Conservation (phyloP, 2,888 invertebrate genomes). For the Eulithis testata region DNA sequence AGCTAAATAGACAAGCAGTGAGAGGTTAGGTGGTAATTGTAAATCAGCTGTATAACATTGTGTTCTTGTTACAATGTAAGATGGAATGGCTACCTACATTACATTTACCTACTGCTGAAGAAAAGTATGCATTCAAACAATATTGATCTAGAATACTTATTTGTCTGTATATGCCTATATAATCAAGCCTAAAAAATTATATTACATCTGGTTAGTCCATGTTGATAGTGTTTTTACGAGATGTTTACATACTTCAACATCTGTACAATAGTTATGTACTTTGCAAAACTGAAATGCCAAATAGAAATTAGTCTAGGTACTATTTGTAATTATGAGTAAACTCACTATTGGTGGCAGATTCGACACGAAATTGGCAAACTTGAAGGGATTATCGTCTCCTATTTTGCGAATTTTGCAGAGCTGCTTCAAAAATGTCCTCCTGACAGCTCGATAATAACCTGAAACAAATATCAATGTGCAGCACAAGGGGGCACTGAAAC, state of each 20-base stretch:
- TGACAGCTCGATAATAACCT: conserved; percentile 84
- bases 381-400: conserved; percentile 83
- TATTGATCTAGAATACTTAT: not conserved
- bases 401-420: conserved; percentile 80
- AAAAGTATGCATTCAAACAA: not conserved
- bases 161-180: not conserved
- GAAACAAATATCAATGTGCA: conserved; percentile 80
- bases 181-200: not conserved
- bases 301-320: not conserved
- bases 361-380: conserved; percentile 83
- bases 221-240: not conserved
- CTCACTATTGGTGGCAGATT: conserved; percentile 84
- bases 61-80: conserved; percentile 9
- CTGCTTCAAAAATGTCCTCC: conserved; percentile 81
- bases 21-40: not conserved
- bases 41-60: conserved; percentile 4
- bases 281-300: not conserved
- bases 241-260: not conserved
- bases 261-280: not conserved
- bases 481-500: conserved; percentile 48
- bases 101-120: too few species aligned
- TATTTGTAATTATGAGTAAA: conserved; percentile 32
- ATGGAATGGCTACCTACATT: not conserved
- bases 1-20: not conserved
- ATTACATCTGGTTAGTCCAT: not conserved